These are phyloP conservation scores for Hepsetus odoe DNA, from an alignment of 2,113 vertebrate genomes.

Conservation along the genomic window DNA sequence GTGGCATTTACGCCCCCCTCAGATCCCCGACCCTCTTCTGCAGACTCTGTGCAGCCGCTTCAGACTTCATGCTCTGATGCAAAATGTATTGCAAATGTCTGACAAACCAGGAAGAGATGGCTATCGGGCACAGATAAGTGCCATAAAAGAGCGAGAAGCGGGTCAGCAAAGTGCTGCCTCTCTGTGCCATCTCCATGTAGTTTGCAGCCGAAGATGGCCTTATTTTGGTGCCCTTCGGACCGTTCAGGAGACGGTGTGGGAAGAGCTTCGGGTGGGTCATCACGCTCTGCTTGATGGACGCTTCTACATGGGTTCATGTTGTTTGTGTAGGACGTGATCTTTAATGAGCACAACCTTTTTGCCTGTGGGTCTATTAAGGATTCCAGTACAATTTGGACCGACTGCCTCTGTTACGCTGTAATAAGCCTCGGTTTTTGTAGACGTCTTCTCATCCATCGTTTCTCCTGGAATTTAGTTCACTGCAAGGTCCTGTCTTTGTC, in stretches of 20 bases:
- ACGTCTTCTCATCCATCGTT: too few relatives aligned
- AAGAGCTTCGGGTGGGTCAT: neutral
- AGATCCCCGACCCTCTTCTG: too few relatives aligned
- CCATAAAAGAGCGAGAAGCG: neutral
- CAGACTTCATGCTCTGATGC: neutral
- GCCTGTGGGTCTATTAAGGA: neutral
- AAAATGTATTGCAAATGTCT: constrained; percentile 24
- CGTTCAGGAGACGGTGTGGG: neutral
- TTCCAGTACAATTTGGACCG: too few relatives aligned
- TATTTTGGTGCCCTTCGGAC: constrained; percentile 18
- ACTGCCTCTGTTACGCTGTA: too few relatives aligned
- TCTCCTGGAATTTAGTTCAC: too few relatives aligned
- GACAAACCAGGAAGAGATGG: neutral
- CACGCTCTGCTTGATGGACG: neutral
- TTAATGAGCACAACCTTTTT: neutral
- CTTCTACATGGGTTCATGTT: neutral
- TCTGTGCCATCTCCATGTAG: neutral
- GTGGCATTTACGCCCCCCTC: neutral
- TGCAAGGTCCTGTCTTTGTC: too few relatives aligned
- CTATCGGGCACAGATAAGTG: neutral
- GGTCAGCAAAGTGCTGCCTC: neutral
- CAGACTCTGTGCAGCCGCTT: neutral
- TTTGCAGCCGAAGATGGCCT: neutral
- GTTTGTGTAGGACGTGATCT: neutral
- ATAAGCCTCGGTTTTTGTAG: too few relatives aligned